These are phyloP conservation scores for Indicator indicator DNA, from an alignment of 2,113 vertebrate species.

Conservation along the genomic window DNA sequence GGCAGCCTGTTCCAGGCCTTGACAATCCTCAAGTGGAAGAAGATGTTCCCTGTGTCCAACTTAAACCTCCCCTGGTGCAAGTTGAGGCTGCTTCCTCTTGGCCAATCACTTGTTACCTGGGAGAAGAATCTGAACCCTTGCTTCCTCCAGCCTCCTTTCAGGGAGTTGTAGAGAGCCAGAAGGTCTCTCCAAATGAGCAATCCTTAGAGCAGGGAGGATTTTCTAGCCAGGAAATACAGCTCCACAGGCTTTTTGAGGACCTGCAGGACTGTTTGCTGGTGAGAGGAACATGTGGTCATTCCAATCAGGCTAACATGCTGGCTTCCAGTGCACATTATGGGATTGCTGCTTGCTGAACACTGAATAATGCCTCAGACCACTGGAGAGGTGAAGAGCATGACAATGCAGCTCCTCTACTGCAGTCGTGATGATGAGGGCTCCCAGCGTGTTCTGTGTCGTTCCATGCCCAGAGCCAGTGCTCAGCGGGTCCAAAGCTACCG, in stretches of 20 bases:
- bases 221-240: not conserved
- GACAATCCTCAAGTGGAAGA: too few species aligned
- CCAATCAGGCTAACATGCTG: slow-evolving; percentile 23
- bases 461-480: slow-evolving; percentile 41
- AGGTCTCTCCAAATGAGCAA: not conserved
- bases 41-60: too few species aligned
- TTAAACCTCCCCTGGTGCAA: too few species aligned
- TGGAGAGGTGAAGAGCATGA: slow-evolving; percentile 56
- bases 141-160: too few species aligned
- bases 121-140: too few species aligned
- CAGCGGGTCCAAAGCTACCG: slow-evolving; percentile 45
- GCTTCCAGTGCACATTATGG: slow-evolving; percentile 34
- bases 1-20: too few species aligned
- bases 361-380: slow-evolving; percentile 54
- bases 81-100: too few species aligned
- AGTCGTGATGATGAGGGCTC: slow-evolving; percentile 52
- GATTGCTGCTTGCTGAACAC: slow-evolving; percentile 39
- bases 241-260: not conserved
- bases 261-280: slow-evolving; percentile 12
- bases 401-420: slow-evolving; percentile 56
- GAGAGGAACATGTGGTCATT: slow-evolving; percentile 39
- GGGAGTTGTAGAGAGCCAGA: not conserved
- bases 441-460: not conserved
- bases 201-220: not conserved
- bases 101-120: too few species aligned